Evolutionary conservation across 2,113 vertebrate species (phyloP), one percentile per base, ranked within the genome.

Genomic region (Eupsittula cactorum): DNA sequence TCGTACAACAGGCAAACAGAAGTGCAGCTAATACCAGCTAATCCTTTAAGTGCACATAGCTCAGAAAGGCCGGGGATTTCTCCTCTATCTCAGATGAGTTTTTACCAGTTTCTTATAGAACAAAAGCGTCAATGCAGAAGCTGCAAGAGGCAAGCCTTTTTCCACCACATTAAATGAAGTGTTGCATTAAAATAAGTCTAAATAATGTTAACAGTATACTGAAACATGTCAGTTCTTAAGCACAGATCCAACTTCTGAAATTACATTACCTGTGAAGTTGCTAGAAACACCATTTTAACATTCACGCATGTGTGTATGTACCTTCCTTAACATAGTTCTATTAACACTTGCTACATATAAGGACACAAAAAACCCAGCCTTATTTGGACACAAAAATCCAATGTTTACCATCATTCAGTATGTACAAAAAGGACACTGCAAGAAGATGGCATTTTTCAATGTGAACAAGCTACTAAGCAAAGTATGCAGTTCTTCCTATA

Each of bases 301-400:
- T 6, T 69, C 11, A n/a, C 3, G 5, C 9, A 24, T 1, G 1
- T 6, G 8, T 23, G 31, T 17, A 33, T 9, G 15, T 28, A 75
- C 37, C 62, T 88, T 33, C 16, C 57, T 57, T 49, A 33, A 92
- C 20, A 53, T 0, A 50, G 49, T 23, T 65, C 28, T 4, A 81
- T 7, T 16, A 96, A 71, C 24, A 28, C 18, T 44, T 13, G 4
- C 20, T 64, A 55, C 20, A 46, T 25, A 60, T 3, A 64, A 82
- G 42, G 15, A 46, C 31, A 71, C 17, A 2, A 49, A 81, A 89
- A 79, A 44, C 2, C 2, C 23, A 65, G 41, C 18, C 29, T 53
- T 29, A 62, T 73, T 73, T 79, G 73, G 29, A 50, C n/a, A 46
- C 6, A 59, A 57, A 78, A 42, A 59, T 55, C 7, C 33, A 47